phyloP scores from a whole-genome alignment of 2,113 vertebrate genomes.

The Oryzias curvinotus region DNA sequence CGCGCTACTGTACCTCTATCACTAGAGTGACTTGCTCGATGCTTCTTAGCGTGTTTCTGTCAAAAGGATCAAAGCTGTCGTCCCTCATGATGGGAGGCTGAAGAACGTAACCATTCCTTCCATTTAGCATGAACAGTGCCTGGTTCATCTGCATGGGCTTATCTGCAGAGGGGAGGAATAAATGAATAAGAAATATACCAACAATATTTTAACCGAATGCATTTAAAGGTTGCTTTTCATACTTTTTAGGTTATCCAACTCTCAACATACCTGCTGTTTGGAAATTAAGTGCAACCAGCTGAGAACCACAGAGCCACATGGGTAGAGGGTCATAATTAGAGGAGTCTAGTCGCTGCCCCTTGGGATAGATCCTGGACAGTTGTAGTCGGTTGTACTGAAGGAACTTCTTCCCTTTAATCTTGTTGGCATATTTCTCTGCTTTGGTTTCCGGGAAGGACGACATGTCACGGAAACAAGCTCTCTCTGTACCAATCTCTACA shows the following conservation, averaged over 20 bases:
- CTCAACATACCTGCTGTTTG: conserved; percentile 89
- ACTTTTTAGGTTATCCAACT: neutral
- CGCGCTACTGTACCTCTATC: conserved; percentile 78
- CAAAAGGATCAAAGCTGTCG: conserved; percentile 93
- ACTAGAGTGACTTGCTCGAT: conserved; percentile 82
- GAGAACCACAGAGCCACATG: conserved; percentile 99
- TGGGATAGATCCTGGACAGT: conserved; percentile 96
- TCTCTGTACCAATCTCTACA: conserved; percentile 93
- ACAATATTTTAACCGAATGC: neutral
- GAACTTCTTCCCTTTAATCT: conserved; percentile 95
- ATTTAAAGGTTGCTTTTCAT: too few relatives aligned
- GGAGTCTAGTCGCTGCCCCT: conserved; percentile 95
- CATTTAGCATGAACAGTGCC: conserved; percentile 92
- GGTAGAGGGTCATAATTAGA: conserved; percentile 97
- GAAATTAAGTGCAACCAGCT: conserved; percentile 97
- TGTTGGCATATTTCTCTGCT: conserved; percentile 96
- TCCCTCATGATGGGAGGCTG: conserved; percentile 94
- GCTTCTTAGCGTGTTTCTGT: conserved; percentile 85
- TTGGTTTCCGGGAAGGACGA: conserved; percentile 98
- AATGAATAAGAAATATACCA: neutral
- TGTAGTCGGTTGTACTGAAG: conserved; percentile 97
- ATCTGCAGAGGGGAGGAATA: conserved; percentile 72
- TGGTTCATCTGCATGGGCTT: conserved; percentile 99
- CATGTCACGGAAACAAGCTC: conserved; percentile 97
- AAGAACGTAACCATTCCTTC: conserved; percentile 90